Base-by-base conservation (phyloP, 2,797 vertebrate species). In the Periparus ater region DNA sequence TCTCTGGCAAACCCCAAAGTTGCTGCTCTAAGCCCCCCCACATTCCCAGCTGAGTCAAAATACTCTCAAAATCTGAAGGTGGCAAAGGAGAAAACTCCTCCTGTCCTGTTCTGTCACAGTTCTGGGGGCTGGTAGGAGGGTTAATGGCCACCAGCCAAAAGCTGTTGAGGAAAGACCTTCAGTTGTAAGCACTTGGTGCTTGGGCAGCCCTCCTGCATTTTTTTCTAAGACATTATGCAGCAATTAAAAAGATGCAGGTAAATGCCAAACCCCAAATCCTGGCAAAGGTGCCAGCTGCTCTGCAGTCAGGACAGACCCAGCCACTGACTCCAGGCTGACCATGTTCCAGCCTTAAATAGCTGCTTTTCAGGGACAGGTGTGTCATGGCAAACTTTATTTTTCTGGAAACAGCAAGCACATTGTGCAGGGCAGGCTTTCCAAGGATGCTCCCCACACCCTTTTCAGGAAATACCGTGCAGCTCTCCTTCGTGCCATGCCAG, bases 401-500 rank as follows among this genome's bases (percentile, higher is more conserved):
- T 91, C 83, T 93, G 93, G 93, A 93, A 95, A 97, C 96, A 97
- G 94, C 94, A 65, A 96, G 96, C 44, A 44, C 87, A 78, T 91
- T 97, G 95, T 95, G 88, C 83, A 87, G 89, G 67, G 44, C 89
- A 92, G 86, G 93, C 90, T 97, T 97, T 97, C 96, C 97, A 97
- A 96, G 96, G 97, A 97, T 97, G 96, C 86, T 95, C 95, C 88
- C 76, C 96, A 95, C 87, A 29, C 92, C 96, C 96, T 94, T 94
- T 79, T 68, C 94, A 96, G 97, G 97, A 98, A 98, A 96, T 95
- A 94, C 88, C 89, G 63, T 1, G n/a, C 92, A 68, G 77, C 87
- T 95, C 97, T 97, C 97, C 96, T 96, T 51, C 23, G n/a, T 94
- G 93, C 85, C 66, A 50, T 89, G 97, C 96, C 97, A 96, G 29